These are phyloP conservation scores for Macaria notata DNA, from an alignment of 2,888 invertebrate genomes.

Conservation along the genomic window DNA sequence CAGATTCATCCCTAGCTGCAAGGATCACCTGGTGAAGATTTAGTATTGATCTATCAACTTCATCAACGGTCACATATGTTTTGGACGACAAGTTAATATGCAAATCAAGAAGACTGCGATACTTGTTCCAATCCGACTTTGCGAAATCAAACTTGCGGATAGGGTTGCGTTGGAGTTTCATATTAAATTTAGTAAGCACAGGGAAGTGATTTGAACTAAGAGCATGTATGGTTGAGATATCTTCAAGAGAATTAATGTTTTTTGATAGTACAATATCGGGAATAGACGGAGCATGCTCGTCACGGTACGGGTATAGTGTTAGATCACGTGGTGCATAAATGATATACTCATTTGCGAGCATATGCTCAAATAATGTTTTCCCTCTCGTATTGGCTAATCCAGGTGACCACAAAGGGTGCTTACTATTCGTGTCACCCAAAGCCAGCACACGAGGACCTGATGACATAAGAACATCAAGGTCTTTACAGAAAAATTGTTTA, in stretches of 20 bases:
- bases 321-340: not conserved
- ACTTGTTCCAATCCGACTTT: not conserved
- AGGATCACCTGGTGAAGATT: too few species aligned
- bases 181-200: not conserved
- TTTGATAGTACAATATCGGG: too few species aligned
- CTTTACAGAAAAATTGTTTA: not conserved
- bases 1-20: too few species aligned
- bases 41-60: too few species aligned
- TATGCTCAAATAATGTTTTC: not conserved
- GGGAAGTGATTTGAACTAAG: not conserved
- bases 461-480: not conserved
- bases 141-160: too few species aligned
- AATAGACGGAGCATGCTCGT: not conserved
- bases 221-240: too few species aligned
- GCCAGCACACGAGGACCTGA: not conserved
- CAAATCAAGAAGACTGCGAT: not conserved
- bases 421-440: not conserved
- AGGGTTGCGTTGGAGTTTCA: not conserved
- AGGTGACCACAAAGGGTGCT: not conserved
- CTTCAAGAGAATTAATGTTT: too few species aligned
- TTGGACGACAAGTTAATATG: too few species aligned
- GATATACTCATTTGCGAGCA: not conserved
- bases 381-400: not conserved
- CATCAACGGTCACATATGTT: too few species aligned
- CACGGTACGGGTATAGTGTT: not conserved